Base-by-base conservation (phyloP, 2,888 invertebrate genomes). In the Caenorhabditis sp. region DNA sequence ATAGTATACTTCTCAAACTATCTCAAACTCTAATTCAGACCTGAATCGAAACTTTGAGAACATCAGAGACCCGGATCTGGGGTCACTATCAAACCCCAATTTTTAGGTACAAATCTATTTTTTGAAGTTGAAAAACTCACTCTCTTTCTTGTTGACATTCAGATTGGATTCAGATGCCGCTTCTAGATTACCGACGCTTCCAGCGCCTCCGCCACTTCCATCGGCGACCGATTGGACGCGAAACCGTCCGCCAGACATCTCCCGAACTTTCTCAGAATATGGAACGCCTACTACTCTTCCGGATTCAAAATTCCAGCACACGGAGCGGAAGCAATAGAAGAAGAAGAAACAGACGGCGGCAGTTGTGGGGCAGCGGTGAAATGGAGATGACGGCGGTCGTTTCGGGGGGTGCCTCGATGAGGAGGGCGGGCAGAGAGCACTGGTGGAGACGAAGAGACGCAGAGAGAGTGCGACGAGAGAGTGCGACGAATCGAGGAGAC, bases 141-240 rank as follows among this genome's bases (percentile, higher is more conserved):
- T 76, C 38, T 70, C 69, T 56, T 75, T 61, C 56, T 54, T 81
- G 22, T 31, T 54, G 41, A 51, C 61, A 19, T 68, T 61, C 51
- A 77, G 38, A 6, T 79, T 79, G 31, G 41, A 51, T 7, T 70
- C 79, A 1, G 70, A 72, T 4, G 61, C 38, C 10, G 79, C 61
- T 19, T 61, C n/a, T 26, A 68, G 54, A 8, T 54, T 54, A 35
- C 68, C 68, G 54, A 68, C 68, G 38, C 68, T 68, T 64, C 58
- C 47, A 19, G 51, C 66, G 10, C 47, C 61, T 19, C 47, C 73
- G 3, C 73, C 73, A 24, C 80, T 64, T 26, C 70, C 70, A 26
- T 77, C 69, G 26, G 64, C 54, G 3, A 83, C 83, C 47, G 83
- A 83, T 69, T 83, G 83, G 66, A 83, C 83, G 63, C 83, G 83